Conservation (phyloP, 37 sponge, comb jelly and placozoan genomes). For the Sycon ciliatum region DNA sequence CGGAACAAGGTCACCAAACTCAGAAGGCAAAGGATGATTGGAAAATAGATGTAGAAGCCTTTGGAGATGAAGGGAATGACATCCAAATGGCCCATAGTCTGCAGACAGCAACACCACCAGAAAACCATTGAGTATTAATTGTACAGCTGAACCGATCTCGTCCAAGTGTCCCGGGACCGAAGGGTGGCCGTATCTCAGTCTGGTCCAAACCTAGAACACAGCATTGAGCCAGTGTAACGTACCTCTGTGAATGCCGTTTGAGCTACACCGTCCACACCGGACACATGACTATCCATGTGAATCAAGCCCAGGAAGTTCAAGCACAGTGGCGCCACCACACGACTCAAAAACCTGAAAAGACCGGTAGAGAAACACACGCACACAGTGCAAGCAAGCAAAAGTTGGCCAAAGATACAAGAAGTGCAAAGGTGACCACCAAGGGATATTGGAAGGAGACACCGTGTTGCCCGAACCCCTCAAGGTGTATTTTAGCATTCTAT, state of each 20-base stretch:
- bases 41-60: conserved; percentile 83
- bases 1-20: conserved; percentile 74
- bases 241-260: conserved; percentile 63
- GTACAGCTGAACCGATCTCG: neutral
- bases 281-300: conserved; percentile 37
- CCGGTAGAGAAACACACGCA: no score
- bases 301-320: conserved; percentile 86
- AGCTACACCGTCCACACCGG: conserved; percentile 2
- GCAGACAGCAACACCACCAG: neutral
- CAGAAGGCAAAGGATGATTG: conserved; percentile 63
- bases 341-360: conserved; percentile 79
- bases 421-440: no score
- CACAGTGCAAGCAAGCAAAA: no score
- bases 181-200: neutral
- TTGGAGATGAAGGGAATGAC: conserved; percentile 67
- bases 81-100: conserved; percentile 69
- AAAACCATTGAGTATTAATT: neutral
- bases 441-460: no score
- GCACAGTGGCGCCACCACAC: conserved; percentile 86
- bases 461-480: no score
- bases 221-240: no score
- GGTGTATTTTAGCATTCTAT: no score
- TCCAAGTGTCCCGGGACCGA: neutral
- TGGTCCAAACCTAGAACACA: no score
- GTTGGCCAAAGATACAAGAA: no score